Evolutionary conservation across 2,797 vertebrate genomes (phyloP).

Genomic region (Gymnopithys bicolor): DNA sequence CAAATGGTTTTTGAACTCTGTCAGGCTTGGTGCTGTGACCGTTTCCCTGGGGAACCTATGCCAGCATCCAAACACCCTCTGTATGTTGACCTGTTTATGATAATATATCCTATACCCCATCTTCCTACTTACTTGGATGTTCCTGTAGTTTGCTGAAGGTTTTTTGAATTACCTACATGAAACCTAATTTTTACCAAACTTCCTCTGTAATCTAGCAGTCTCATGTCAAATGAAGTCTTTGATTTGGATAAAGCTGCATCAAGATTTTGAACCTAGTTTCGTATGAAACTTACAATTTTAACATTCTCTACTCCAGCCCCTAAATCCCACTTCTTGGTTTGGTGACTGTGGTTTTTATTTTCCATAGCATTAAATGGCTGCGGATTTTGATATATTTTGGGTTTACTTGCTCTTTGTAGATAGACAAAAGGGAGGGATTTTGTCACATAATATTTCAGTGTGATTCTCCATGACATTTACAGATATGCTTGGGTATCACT

Average conservation of each 20-base stretch:
- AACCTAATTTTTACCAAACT: not conserved
- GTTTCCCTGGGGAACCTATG: not conserved
- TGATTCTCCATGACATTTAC: not conserved
- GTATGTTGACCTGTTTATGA: not conserved
- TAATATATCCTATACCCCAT: not conserved
- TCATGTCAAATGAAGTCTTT: not conserved
- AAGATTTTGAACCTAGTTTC: not conserved
- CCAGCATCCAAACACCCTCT: not conserved
- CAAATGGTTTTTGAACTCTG: not conserved
- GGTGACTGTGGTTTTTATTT: not conserved
- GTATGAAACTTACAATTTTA: not conserved
- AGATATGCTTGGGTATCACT: not conserved
- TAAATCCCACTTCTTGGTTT: not conserved
- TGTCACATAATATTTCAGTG: not conserved
- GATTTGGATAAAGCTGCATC: not conserved
- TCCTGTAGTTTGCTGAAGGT: not conserved
- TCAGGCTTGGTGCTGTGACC: not conserved
- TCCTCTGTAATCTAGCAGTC: not conserved
- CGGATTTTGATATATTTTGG: not conserved
- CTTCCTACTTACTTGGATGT: not conserved
- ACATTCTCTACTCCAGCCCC: accelerated
- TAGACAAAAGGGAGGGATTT: not conserved
- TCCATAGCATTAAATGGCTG: not conserved
- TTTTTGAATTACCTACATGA: not conserved
- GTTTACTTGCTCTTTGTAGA: not conserved